Evolutionary conservation across 2,797 vertebrate genomes (phyloP), one percentile per base, ranked within the genome.

Genomic region (Pteropus rufus): DNA sequence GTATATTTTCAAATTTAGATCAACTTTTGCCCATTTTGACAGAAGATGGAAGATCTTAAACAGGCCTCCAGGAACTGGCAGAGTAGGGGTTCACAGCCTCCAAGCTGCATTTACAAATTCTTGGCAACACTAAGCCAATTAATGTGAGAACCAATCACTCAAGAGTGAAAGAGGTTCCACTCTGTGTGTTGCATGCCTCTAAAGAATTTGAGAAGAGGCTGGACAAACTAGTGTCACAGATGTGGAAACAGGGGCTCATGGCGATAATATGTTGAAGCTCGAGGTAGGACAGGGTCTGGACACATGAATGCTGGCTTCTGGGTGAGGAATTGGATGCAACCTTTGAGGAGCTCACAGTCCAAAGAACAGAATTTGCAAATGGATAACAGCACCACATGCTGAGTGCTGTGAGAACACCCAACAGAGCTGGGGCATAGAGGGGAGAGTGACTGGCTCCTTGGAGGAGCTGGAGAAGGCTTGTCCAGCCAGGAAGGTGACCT

Each of bases 11-110:
- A 73, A 29, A 56, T 21, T 44, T 52, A 15, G 31, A 79, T 16
- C 41, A 24, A 11, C 70, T 62, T 81, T 4, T 89, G n/a, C 60
- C 44, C 65, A 49, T 83, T 62, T 65, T 44, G 39, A 39, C 46
- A 79, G 69, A 92, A 77, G 49, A 44, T 23, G 49, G 41, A 36
- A 44, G 52, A 79, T 90, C 80, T 80, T 94, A 72, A 62, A 49
- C 41, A 44, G 54, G 41, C 67, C 69, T 83, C 56, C 26, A n/a
- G 72, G 76, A 49, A 34, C 58, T 31, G 39, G 67, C 79, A 41
- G 82, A 4, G 41, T 6, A 70, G 64, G 70, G 31, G 44, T 15
- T 44, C 10, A 11, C 2, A 19, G 14, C 29, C 62, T 89, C 54
- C 14, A 15, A 24, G 24, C 89, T 64, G 58, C 15, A 10, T 70